Percentiles rank a stretch among this genome's conserved stretches.
These are phyloP conservation scores for Trigoniulus corallinus DNA, from an alignment of 1,140 invertebrate species.

Conservation along the genomic window DNA sequence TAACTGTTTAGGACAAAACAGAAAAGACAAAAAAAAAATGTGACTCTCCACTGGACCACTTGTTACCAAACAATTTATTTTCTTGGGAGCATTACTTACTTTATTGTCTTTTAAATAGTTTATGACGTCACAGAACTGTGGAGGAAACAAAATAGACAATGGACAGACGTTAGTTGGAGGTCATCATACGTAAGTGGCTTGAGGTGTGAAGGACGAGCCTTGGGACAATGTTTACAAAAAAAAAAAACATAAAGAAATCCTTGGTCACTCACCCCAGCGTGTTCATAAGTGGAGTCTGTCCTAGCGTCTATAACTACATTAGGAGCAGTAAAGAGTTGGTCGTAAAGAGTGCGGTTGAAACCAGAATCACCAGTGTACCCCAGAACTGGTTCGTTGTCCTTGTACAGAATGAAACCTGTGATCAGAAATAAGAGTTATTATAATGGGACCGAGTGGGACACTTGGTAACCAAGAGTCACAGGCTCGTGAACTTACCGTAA, in stretches of 20 bases:
- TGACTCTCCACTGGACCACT: slow-evolving; percentile 5
- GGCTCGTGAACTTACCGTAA: slow-evolving; percentile 7
- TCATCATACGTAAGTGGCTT: neutral
- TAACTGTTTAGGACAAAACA: too few species aligned
- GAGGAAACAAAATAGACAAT: neutral
- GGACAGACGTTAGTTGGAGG: neutral
- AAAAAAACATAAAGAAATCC: neutral
- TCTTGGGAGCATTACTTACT: neutral
- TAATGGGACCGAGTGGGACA: neutral
- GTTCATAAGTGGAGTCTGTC: neutral
- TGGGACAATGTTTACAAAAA: neutral
- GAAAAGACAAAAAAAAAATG: neutral
- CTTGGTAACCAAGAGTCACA: neutral
- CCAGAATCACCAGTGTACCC: slow-evolving; percentile 7
- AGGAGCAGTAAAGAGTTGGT: slow-evolving; percentile 3
- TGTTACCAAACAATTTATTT: neutral
- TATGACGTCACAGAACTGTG: neutral
- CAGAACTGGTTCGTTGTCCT: neutral
- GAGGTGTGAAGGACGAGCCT: neutral
- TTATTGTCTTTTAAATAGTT: neutral
- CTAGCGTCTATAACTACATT: slow-evolving; percentile 6
- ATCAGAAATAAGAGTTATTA: neutral
- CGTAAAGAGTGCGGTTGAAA: slow-evolving; percentile 4
- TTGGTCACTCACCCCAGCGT: slow-evolving; percentile 5
- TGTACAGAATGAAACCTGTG: slow-evolving; percentile 6